Evolutionary conservation across 1,140 invertebrate genomes (phyloP).

Genomic region (Melitaea cinxia): DNA sequence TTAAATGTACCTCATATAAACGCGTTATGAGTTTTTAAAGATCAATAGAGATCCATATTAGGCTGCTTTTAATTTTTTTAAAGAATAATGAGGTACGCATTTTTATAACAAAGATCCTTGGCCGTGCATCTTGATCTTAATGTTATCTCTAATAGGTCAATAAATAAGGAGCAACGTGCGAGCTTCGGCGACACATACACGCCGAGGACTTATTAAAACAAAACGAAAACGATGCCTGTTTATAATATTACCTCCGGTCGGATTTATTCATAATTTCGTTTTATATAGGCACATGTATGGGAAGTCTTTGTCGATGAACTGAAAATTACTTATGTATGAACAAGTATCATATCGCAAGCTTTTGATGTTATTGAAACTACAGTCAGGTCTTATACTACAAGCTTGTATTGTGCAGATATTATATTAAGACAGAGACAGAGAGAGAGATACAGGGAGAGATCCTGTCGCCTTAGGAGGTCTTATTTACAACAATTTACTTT

Average conservation of each 20-base stretch:
- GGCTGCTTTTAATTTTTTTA: conserved; percentile 66
- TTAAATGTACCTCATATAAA: conserved; percentile 29
- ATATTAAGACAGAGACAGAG: too few relatives aligned
- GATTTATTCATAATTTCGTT: conserved; percentile 49
- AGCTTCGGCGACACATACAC: conserved; percentile 78
- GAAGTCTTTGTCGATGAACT: conserved; percentile 18
- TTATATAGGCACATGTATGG: conserved; percentile 17
- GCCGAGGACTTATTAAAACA: conserved; percentile 71
- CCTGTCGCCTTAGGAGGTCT: not conserved
- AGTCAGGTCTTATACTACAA: not conserved
- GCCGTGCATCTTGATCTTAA: conserved; percentile 81
- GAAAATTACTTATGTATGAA: not conserved
- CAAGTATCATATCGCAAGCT: not conserved
- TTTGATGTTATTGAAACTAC: not conserved
- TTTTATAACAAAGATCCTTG: conserved; percentile 82
- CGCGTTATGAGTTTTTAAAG: conserved; percentile 12
- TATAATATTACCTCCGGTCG: conserved; percentile 62
- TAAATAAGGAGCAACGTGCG: conserved; percentile 80
- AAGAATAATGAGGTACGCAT: conserved; percentile 80
- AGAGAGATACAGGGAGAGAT: too few relatives aligned
- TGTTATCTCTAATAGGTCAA: conserved; percentile 82
- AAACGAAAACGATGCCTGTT: conserved; percentile 65
- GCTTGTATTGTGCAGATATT: not conserved
- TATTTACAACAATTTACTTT: not conserved
- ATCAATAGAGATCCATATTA: conserved; percentile 55